These are phyloP conservation scores for Drosophila oshimai DNA, from an alignment of 1,140 invertebrate species.

Conservation along the genomic window DNA sequence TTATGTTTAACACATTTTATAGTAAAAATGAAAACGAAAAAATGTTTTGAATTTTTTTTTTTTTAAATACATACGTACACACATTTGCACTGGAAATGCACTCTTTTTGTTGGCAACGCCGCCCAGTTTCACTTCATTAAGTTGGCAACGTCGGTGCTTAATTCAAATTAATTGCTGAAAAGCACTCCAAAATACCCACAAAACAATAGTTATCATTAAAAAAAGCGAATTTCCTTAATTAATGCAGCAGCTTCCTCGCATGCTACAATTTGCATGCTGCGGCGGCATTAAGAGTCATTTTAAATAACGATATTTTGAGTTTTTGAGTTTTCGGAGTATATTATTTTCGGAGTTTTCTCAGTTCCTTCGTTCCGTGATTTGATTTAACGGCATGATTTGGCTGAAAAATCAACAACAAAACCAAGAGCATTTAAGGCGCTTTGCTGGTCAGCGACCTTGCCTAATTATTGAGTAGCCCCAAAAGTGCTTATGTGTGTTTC, in stretches of 20 bases:
- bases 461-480: slow-evolving; percentile 16
- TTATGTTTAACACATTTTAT: no score
- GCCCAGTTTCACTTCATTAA: slow-evolving; percentile 4
- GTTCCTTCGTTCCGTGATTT: slow-evolving; percentile 55
- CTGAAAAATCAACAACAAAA: slow-evolving; percentile 52
- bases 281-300: slow-evolving; percentile 5
- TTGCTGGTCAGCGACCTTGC: slow-evolving; percentile 65
- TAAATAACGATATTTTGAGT: slow-evolving; percentile 29
- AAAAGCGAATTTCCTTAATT: slow-evolving; percentile 30
- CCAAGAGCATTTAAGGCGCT: slow-evolving; percentile 64
- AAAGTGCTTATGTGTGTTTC: slow-evolving; percentile 13
- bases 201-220: no score
- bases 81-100: no score
- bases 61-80: no score
- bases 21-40: no score
- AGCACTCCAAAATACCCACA: background rate
- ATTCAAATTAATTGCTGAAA: background rate
- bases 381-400: slow-evolving; percentile 78
- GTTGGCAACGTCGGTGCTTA: background rate
- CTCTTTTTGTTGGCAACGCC: background rate
- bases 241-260: slow-evolving; percentile 17
- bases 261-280: slow-evolving; percentile 23
- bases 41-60: no score
- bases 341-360: slow-evolving; percentile 25
- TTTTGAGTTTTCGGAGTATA: background rate